Conservation (phyloP, 1,140 invertebrate species). For the Pseudomyrmex sp. region DNA sequence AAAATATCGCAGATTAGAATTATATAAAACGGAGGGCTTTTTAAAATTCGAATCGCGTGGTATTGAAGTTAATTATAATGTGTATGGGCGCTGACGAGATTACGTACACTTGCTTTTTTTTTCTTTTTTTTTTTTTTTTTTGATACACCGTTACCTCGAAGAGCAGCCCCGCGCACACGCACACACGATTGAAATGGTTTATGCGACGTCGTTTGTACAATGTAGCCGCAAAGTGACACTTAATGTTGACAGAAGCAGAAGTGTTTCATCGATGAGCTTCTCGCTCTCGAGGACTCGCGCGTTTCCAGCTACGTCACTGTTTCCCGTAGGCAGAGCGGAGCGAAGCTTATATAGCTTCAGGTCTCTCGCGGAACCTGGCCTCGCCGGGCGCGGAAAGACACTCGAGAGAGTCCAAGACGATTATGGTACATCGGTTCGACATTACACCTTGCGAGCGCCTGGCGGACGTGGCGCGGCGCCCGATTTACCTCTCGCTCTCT, state of each 20-base stretch:
- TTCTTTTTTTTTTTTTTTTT: no score
- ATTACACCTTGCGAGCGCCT: constrained; percentile 57
- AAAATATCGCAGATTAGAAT: no score
- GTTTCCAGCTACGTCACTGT: constrained; percentile 51
- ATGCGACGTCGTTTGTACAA: constrained; percentile 13
- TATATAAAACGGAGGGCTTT: no score
- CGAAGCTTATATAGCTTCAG: neutral
- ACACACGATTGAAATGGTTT: neutral
- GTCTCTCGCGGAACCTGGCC: neutral
- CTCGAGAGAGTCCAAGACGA: constrained; percentile 42
- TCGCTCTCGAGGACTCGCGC: constrained; percentile 3
- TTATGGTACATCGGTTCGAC: constrained; percentile 54
- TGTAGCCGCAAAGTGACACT: neutral
- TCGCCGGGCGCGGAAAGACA: constrained; percentile 38
- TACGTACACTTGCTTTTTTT: no score
- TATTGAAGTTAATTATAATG: no score
- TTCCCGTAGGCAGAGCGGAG: constrained; percentile 17
- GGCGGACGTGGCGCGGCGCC: neutral
- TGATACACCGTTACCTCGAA: constrained; percentile 1
- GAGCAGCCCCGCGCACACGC: neutral
- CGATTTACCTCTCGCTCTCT: neutral
- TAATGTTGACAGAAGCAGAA: constrained; percentile 2
- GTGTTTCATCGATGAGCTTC: neutral
- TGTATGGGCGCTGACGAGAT: no score
- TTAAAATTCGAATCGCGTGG: no score